Evolutionary conservation across 2,888 invertebrate species (phyloP).

Genomic region (Cheilosia vernalis): DNA sequence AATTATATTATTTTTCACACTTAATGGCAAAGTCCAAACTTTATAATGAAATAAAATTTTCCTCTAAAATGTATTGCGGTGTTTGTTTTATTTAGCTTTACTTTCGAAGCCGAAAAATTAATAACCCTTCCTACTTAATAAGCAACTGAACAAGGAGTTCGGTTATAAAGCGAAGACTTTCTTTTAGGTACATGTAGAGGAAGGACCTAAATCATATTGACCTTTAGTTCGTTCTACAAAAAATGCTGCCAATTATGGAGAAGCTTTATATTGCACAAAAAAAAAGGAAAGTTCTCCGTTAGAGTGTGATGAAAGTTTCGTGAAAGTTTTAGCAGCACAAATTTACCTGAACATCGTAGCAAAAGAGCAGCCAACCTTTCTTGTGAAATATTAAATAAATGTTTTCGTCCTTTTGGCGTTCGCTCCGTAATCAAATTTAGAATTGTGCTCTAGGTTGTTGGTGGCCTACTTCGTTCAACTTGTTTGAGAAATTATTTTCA

Average conservation of each 20-base stretch:
- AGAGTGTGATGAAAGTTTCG: constrained; percentile 18
- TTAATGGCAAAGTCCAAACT: too few species aligned
- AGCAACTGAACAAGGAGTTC: constrained; percentile 19
- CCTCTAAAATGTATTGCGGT: too few species aligned
- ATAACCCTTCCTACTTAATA: constrained; percentile 16
- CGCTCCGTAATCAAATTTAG: background rate
- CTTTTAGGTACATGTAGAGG: background rate
- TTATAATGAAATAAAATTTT: too few species aligned
- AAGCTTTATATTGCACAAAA: background rate
- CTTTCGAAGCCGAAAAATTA: too few species aligned
- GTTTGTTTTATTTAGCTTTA: too few species aligned
- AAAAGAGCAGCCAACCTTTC: background rate
- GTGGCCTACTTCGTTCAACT: background rate
- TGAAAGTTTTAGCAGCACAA: constrained; percentile 23
- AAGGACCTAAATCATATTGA: background rate
- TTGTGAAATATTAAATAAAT: constrained; percentile 8
- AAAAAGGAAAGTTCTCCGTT: constrained; percentile 14
- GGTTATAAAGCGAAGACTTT: constrained; percentile 21
- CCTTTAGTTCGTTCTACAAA: background rate
- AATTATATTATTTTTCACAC: too few species aligned
- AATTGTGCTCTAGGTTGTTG: background rate
- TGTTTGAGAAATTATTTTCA: background rate
- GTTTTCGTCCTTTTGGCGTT: background rate
- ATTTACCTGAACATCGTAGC: background rate
- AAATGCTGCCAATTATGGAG: background rate